These are phyloP conservation scores for Anabacerthia variegaticeps DNA, from an alignment of 2,797 vertebrate genomes.

Conservation along the genomic window DNA sequence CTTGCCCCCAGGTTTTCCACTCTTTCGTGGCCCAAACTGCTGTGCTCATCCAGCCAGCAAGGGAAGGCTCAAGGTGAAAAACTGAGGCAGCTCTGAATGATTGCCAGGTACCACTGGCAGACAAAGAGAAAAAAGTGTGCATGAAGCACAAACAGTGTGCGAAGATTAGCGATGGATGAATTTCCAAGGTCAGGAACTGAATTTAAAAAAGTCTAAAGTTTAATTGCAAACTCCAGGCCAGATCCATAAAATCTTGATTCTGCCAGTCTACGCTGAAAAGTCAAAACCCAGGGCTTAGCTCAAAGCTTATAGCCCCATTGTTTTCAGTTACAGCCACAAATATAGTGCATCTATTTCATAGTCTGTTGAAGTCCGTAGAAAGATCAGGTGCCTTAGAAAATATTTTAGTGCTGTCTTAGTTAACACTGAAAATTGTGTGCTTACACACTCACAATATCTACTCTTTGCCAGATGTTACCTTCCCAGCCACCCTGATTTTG, in stretches of 20 bases:
- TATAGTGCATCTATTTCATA: background rate
- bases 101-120: background rate
- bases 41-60: background rate
- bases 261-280: background rate
- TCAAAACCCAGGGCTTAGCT: background rate
- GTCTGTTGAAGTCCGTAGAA: background rate
- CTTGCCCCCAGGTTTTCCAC: background rate
- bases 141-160: background rate
- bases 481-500: background rate
- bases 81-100: background rate
- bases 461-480: background rate
- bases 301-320: background rate
- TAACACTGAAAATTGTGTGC: background rate
- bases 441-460: background rate
- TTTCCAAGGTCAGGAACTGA: background rate
- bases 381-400: background rate
- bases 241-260: background rate
- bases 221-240: background rate
- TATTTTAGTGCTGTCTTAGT: background rate
- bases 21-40: background rate
- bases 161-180: background rate
- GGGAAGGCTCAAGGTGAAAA: conserved; percentile 17
- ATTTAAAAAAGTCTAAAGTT: background rate
- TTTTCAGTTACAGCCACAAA: background rate
- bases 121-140: background rate